phyloP scores from a whole-genome alignment of 2,113 vertebrate genomes.

The Tautogolabrus adspersus region DNA sequence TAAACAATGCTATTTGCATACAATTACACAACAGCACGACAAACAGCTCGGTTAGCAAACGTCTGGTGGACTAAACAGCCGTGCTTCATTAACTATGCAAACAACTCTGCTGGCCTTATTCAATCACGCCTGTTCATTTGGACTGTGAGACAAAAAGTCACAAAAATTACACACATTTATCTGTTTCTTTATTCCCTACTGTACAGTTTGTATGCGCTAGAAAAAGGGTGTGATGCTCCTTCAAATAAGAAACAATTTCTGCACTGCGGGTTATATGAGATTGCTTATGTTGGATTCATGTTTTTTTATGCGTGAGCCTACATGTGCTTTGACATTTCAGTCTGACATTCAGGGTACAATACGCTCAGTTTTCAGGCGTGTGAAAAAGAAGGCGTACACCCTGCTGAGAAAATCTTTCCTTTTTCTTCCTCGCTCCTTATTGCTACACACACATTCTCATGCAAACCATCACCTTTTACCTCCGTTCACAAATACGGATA shows the following conservation, averaged over 20 bases:
- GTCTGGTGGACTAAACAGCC: conserved; percentile 56
- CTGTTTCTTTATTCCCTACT: conserved; percentile 53
- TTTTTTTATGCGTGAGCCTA: conserved; percentile 7
- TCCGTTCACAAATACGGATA: conserved; percentile 69
- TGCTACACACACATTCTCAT: conserved; percentile 45
- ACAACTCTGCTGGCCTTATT: conserved; percentile 55
- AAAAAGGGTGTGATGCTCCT: neutral
- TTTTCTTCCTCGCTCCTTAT: neutral
- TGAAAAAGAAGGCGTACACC: conserved; percentile 44
- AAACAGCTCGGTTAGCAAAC: conserved; percentile 50
- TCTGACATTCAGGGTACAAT: conserved; percentile 56
- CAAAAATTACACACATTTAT: conserved; percentile 40
- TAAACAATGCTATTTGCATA: conserved; percentile 77
- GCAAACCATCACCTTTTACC: conserved; percentile 44
- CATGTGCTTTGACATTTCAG: conserved; percentile 57
- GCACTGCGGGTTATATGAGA: conserved; percentile 35
- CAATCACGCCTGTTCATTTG: conserved; percentile 61
- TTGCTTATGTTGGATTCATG: conserved; percentile 36
- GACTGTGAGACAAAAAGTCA: conserved; percentile 15
- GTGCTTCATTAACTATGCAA: conserved; percentile 65
- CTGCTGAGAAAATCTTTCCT: conserved; percentile 59
- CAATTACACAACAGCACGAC: conserved; percentile 63
- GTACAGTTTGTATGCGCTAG: neutral
- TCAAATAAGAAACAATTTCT: conserved; percentile 17
- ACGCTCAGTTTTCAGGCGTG: conserved; percentile 38